Base-by-base conservation (phyloP, 2,797 vertebrate genomes). In the Myotis pilosus region DNA sequence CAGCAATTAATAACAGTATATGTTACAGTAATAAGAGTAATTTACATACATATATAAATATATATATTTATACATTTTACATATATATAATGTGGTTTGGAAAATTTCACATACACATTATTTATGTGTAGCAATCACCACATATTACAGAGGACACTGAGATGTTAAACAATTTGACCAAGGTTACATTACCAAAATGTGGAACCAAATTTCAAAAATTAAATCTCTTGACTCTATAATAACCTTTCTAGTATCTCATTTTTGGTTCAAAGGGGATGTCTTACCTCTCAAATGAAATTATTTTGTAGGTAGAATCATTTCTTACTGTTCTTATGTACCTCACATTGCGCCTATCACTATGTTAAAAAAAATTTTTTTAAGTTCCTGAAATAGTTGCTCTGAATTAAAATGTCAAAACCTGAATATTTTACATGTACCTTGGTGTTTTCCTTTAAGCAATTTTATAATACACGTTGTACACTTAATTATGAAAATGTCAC, bases 141-240 rank as follows among this genome's bases (percentile, higher is more conserved):
- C 8, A 6, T 62, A 87, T 84, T 38, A 87, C 7, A 89, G 33
- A 94, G 30, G 12, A 80, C 4, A 36, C 36, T 49, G 55, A 76
- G 19, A 69, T 57, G 30, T 57, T 85, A 64, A 89, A 30, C 8
- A 47, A 68, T n/a, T 55, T 85, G 19, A 30, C 30, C 38, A 72
- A 92, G 20, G 13, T 87, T 64, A 81, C 11, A 68, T 66, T 62
- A 87, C 22, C 75, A 91, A 85, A 84, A 76, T 17, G 4, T 81
- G 49, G 82, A 95, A 82, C 20, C 68, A 87, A 91, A 76, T 51
- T 89, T 94, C 28, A 87, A 84, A 95, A 84, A 69, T 89, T n/a
- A 36, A 57, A 94, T 90, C 25, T 87, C 82, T 81, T 78, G 28
- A 95, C 41, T 86, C 47, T 87, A 28, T 11, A 74, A 25, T 38